Percentiles rank a stretch among this genome's conserved stretches.
These are phyloP conservation scores for Oopsacas minuta DNA, from an alignment of 37 sponge, comb jelly and placozoan species.

Conservation along the genomic window DNA sequence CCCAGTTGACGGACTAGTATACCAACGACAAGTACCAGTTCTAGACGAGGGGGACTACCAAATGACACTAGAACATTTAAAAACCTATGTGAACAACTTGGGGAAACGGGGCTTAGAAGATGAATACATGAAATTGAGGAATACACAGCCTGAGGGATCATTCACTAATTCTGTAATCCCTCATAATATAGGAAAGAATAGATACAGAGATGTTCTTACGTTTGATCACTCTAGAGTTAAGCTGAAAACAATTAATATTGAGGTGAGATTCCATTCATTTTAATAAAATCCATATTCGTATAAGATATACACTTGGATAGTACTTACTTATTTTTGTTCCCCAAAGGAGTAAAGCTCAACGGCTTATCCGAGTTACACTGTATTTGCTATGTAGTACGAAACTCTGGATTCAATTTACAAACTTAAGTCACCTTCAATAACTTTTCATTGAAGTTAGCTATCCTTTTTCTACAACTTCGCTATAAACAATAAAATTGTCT, in stretches of 20 bases:
- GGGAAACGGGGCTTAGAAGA: neutral
- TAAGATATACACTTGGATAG: too few relatives aligned
- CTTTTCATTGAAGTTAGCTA: too few relatives aligned
- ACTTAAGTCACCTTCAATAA: too few relatives aligned
- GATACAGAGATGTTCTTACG: conserved; percentile 65
- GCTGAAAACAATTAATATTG: conserved; percentile 16
- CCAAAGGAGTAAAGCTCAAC: too few relatives aligned
- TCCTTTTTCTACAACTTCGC: too few relatives aligned
- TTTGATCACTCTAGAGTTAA: conserved; percentile 56
- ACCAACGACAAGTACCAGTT: neutral
- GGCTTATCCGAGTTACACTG: too few relatives aligned
- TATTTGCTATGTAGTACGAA: too few relatives aligned
- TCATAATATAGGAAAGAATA: conserved; percentile 59
- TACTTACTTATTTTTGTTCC: too few relatives aligned
- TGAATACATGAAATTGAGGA: neutral
- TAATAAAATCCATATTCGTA: too few relatives aligned
- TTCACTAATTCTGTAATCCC: conserved; percentile 30
- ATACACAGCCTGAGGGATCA: neutral
- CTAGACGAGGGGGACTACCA: neutral
- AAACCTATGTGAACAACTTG: neutral
- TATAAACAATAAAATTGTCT: too few relatives aligned
- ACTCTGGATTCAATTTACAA: too few relatives aligned
- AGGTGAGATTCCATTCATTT: too few relatives aligned
- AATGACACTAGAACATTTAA: neutral
- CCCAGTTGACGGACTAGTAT: neutral